phyloP scores from a whole-genome alignment of 2,113 vertebrate species.

The Orientallactaga bullata region DNA sequence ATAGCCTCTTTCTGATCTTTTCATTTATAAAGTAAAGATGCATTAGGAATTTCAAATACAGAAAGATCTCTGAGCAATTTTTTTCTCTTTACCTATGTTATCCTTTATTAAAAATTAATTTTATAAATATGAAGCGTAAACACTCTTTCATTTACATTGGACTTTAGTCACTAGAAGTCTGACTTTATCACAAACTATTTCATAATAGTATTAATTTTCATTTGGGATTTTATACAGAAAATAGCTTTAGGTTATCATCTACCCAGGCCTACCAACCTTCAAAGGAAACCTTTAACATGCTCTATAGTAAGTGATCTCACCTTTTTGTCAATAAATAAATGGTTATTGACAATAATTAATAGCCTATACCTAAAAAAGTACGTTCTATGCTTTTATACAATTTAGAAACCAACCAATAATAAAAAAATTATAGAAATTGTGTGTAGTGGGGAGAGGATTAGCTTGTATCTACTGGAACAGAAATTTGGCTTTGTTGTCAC shows the following conservation, averaged over 20 bases:
- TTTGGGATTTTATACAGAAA: neutral
- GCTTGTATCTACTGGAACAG: no score
- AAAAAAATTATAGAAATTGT: no score
- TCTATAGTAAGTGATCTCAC: neutral
- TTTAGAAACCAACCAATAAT: no score
- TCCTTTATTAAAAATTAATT: constrained; percentile 56
- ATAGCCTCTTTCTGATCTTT: neutral
- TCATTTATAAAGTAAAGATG: constrained; percentile 41
- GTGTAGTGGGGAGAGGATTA: no score
- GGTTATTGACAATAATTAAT: neutral
- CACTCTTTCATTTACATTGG: constrained; percentile 42
- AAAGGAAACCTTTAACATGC: neutral
- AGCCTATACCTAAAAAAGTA: neutral
- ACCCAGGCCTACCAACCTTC: neutral
- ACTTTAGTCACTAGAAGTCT: constrained; percentile 38
- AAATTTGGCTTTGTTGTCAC: no score
- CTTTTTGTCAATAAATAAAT: neutral
- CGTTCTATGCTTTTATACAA: no score
- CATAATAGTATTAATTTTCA: constrained; percentile 27
- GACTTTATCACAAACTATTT: neutral
- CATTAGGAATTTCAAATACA: constrained; percentile 42
- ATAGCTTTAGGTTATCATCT: neutral
- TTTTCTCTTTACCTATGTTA: constrained; percentile 33
- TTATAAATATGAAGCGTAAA: constrained; percentile 13
- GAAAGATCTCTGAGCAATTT: neutral